Base-by-base conservation (phyloP, 53 echinoderm and acorn worm genomes). In the Luidia sarsii region DNA sequence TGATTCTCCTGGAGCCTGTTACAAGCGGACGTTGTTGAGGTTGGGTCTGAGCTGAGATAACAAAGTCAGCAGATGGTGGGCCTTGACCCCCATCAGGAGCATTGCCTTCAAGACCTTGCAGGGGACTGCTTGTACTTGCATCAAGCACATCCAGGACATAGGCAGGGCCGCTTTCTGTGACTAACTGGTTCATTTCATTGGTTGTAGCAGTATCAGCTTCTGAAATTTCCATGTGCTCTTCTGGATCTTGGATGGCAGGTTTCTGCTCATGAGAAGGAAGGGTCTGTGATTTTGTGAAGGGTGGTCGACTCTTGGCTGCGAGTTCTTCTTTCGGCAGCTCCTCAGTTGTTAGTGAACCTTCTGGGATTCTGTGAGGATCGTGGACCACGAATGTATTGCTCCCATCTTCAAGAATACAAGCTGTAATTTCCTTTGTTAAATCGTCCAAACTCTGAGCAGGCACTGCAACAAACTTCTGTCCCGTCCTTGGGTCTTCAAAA, bases 401-500 rank as follows among this genome's bases (percentile, higher is more conserved):
- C 11, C 56, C 32, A 48, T 67, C 79, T 67, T 86, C 68, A 25
- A 54, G 55, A 20, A 86, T 36, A 49, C 68, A 86, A 37, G 86
- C 86, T 2, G 43, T 43, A 9, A 68, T 1, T 22, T 49, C 69
- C 21, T 68, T 25, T 18, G 13, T n/a, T 14, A 68, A 8, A 18
- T 79, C 80, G 29, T 46, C 10, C 35, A 64, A 48, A n/a, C 45
- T 45, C n/a, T 46, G 45, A 45, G 80, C 80, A 41, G 53, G 31
- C 16, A 46, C 34, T n/a, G 64, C 80, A 15, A 64, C 29, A 15
- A 79, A 31, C 29, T 27, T 35, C 37, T 64, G 36, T 38, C 81
- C 81, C 21, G 81, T 87, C 39, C 67, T 67, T 61, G 81, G 81
- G 71, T 91, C 88, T 53, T 48, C 29, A 64, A 89, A 31, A 24